Conservation (phyloP, 2,797 vertebrate species). For the Cossypha polioptera region DNA sequence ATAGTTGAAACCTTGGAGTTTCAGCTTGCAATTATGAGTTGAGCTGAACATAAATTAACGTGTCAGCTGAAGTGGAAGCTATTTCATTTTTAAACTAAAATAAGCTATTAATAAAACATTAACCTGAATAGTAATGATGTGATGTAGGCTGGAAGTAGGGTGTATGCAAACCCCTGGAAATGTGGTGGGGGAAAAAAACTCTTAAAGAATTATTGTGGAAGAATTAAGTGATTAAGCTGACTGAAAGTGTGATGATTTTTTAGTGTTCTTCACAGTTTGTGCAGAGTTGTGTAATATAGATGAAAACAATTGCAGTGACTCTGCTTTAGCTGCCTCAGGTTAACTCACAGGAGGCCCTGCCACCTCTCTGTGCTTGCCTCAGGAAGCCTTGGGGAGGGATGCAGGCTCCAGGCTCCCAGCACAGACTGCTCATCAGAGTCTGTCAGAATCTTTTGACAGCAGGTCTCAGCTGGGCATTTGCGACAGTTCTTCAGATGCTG, state of each 20-base stretch:
- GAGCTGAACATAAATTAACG: background rate
- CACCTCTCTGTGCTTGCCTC: fast-evolving
- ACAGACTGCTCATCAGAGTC: background rate
- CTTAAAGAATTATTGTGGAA: background rate
- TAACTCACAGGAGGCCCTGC: background rate
- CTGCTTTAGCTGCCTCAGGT: background rate
- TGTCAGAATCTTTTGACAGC: background rate
- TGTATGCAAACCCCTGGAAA: background rate
- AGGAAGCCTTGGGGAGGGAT: background rate
- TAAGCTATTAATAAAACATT: background rate
- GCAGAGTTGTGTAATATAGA: background rate
- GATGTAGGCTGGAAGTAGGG: background rate
- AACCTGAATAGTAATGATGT: background rate
- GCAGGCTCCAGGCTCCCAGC: background rate
- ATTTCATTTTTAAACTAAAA: background rate
- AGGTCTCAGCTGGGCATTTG: background rate
- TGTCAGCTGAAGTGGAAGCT: background rate
- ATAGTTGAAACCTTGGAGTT: background rate
- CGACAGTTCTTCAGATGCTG: background rate
- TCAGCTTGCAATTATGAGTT: background rate
- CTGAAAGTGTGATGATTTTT: background rate
- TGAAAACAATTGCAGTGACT: fast-evolving
- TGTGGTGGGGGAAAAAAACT: background rate
- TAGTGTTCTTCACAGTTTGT: background rate
- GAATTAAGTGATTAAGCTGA: background rate